phyloP scores from a whole-genome alignment of 2,113 vertebrate genomes.

The Tragelaphus buxtoni region DNA sequence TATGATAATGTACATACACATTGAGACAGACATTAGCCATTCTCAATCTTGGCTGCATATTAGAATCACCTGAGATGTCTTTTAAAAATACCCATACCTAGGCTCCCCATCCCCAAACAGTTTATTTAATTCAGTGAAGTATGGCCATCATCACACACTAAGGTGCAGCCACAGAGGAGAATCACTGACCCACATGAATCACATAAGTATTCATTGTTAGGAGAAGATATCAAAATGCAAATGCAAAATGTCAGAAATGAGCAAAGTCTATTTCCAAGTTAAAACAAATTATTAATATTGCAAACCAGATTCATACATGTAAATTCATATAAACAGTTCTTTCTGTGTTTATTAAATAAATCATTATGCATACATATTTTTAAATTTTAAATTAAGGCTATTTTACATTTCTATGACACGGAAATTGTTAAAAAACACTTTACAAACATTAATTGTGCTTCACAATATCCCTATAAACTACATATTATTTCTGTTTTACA shows the following conservation, averaged over 20 bases:
- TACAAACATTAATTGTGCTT: slow-evolving; percentile 60
- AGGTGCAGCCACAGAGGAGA: neutral
- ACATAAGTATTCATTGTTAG: neutral
- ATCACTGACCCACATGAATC: neutral
- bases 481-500: slow-evolving; percentile 61
- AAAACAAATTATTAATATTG: slow-evolving; percentile 41
- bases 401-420: slow-evolving; percentile 59
- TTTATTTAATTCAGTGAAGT: neutral
- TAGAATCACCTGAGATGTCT: neutral
- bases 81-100: neutral
- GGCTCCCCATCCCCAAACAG: neutral
- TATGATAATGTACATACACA: neutral
- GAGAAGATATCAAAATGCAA: slow-evolving; percentile 29
- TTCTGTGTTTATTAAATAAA: slow-evolving; percentile 59
- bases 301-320: slow-evolving; percentile 39
- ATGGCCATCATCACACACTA: neutral
- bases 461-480: slow-evolving; percentile 36
- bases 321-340: slow-evolving; percentile 46
- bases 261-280: slow-evolving; percentile 43
- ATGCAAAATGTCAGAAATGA: slow-evolving; percentile 39
- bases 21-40: slow-evolving; percentile 2
- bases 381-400: slow-evolving; percentile 62
- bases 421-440: slow-evolving; percentile 63
- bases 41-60: neutral
- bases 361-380: slow-evolving; percentile 57